Base-by-base conservation (phyloP, 2,888 invertebrate genomes). In the Epistrophe grossulariae region DNA sequence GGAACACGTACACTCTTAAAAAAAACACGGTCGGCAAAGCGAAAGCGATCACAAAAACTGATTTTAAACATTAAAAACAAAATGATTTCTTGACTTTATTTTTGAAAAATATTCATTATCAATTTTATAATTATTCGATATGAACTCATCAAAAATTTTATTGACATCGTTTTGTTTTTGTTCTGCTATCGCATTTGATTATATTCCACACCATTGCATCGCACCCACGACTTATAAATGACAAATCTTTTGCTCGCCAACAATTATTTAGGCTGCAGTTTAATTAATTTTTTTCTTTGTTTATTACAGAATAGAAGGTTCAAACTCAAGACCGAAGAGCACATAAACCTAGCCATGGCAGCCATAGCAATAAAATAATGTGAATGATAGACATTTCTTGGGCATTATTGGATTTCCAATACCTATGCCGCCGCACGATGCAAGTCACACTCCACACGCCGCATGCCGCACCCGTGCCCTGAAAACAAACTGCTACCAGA, bases 121-220 rank as follows among this genome's bases (percentile, higher is more conserved):
- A 77, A 60, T 11, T n/a, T n/a, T 19, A 31, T 8, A 19, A 62
- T 74, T 48, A 43, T 62, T 55, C 55, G 78, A 78, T 77, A 84
- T 71, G 60, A 84, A 72, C 81, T 68, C 84, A 57, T 66, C 48
- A 72, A 59, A 24, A 45, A 45, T 38, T 45, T 43, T 60, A 78
- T 82, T 73, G 73, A 73, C 76, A 74, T 35, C 52, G 68, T 60
- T 80, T 80, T 77, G 72, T 72, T 81, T 57, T 68, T 48, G 78
- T 73, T 87, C n/a, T 70, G 48, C 31, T 87, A 87, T 87, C 85
- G 64, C 78, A 62, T 82, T 74, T 82, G 82, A 78, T 87, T 64
- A 74, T 73, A 50, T 62, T 77, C 28, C 50, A 73, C 59, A 24
- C 68, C 60, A 60, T 80, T 48, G 64, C 68, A 68, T 80, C 57